Conservation (phyloP, 1,140 invertebrate species). For the Chionoecetes opilio region DNA sequence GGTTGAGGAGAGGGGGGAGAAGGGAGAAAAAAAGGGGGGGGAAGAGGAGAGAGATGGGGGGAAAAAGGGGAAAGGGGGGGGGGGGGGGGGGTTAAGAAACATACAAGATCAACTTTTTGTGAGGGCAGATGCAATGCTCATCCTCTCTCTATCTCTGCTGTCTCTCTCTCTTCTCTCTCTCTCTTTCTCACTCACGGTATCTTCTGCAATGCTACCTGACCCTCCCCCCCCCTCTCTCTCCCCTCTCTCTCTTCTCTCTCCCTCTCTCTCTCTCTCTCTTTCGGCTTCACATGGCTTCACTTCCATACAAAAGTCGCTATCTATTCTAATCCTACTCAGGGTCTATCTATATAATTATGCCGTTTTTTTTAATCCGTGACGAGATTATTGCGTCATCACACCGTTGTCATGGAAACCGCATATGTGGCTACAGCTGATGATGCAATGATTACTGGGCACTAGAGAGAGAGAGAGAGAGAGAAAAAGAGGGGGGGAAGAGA, state of each 20-base stretch:
- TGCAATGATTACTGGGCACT: too few species aligned
- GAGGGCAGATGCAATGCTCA: neutral
- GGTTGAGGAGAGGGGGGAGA: neutral
- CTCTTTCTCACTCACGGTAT: constrained; percentile 27
- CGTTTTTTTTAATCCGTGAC: too few species aligned
- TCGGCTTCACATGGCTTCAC: neutral
- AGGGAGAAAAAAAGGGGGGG: neutral
- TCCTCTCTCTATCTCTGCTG: neutral
- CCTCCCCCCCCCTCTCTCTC: neutral
- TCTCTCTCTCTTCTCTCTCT: constrained; percentile 47
- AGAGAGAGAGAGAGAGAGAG: constrained; percentile 48
- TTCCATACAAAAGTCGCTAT: too few species aligned
- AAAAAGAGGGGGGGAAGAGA: constrained; percentile 4
- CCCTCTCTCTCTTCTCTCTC: neutral
- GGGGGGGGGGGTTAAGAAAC: neutral
- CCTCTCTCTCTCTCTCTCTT: neutral
- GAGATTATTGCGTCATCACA: too few species aligned
- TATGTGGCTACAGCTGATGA: too few species aligned
- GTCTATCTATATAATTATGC: too few species aligned
- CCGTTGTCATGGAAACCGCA: too few species aligned
- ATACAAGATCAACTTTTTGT: neutral
- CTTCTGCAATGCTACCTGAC: neutral
- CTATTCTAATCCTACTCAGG: too few species aligned
- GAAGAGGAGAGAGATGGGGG: neutral
- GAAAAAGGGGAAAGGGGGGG: neutral